Percentiles rank a stretch among this genome's conserved stretches.
Evolutionary conservation across 2,113 vertebrate genomes (phyloP).

Genomic region (Ochotona princeps): DNA sequence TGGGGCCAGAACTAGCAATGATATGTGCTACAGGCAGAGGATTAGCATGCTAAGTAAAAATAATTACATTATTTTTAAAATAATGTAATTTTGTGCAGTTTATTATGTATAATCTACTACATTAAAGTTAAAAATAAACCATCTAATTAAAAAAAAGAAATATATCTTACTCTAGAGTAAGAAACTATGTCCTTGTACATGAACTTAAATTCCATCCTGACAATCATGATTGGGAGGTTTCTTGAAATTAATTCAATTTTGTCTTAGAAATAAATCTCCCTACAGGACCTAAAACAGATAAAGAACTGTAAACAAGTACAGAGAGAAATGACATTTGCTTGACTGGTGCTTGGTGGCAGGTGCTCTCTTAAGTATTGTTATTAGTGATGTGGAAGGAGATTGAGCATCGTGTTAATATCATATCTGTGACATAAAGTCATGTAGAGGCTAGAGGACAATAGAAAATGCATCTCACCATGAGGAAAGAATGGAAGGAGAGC

Average conservation of each 20-base stretch:
- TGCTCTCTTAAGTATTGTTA: neutral
- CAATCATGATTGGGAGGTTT: neutral
- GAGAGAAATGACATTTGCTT: conserved; percentile 7
- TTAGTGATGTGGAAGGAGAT: conserved; percentile 51
- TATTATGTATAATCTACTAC: no score
- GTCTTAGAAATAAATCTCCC: neutral
- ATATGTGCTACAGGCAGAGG: no score
- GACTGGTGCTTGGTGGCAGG: conserved; percentile 8
- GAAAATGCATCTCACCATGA: conserved; percentile 33
- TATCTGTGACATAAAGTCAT: conserved; percentile 54
- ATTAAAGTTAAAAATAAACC: no score
- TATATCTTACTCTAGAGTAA: neutral
- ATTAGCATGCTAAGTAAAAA: no score
- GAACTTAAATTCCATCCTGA: neutral
- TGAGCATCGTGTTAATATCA: conserved; percentile 65
- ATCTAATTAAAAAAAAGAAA: no score
- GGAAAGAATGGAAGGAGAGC: neutral
- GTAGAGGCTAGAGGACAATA: conserved; percentile 37
- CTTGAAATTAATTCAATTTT: conserved; percentile 52
- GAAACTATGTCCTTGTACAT: neutral
- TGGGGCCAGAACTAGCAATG: no score
- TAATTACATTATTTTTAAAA: no score
- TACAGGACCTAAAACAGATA: neutral
- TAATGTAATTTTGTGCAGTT: no score
- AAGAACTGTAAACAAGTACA: conserved; percentile 40